Conservation (phyloP, 2,113 vertebrate species). For the rat (Rattus norvegicus) region GRCr8 NC_086031.1:101705501-101706000, state of each 20-base stretch:
- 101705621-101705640: background rate
- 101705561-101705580: background rate
- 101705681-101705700: background rate
- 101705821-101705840: background rate
- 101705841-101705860: background rate
- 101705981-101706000: background rate
- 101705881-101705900: background rate
- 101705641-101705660: background rate
- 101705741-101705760: background rate
- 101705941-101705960: background rate
- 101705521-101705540: too few species aligned
- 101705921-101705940: background rate
- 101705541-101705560: background rate
- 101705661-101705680: background rate
- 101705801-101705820: background rate
- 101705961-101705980: rapidly evolving
- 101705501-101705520: conserved; percentile 5
- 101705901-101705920: background rate
- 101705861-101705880: background rate
- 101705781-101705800: background rate
- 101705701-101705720: background rate
- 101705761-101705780: background rate
- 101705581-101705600: background rate
- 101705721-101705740: background rate
- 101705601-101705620: background rate